Base-by-base conservation (phyloP, 2,113 vertebrate genomes). In the Pandion haliaetus region DNA sequence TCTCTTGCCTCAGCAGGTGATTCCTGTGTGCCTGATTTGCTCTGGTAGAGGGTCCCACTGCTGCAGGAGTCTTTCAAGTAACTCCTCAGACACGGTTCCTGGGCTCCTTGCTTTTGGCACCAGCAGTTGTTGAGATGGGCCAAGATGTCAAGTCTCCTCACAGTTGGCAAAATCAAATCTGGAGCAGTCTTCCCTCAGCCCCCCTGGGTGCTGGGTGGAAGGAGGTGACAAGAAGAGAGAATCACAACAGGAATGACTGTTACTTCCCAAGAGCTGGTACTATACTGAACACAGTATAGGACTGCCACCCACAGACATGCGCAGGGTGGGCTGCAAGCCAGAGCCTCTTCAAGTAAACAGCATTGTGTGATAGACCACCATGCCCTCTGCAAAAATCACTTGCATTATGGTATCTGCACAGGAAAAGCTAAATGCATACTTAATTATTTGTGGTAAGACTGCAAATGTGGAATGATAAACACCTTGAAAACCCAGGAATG, bases 221-320 rank as follows among this genome's bases (percentile, higher is more conserved):
- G 62, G 24, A 50, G 31, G 38, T 23, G 29, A 67, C 34, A 26
- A 61, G 42, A 63, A 70, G 57, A 78, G 14, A 9, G 32, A 88
- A 52, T 52, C 40, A 23, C 15, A 50, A 5, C 0, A 0, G 79
- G 57, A 79, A 32, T 0, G 3, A 12, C 29, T 19, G 19, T 45
- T 55, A 23, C 9, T 38, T 59, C 38, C 25, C 2, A 1, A 49
- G 66, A 79, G 52, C 38, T 73, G 52, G 20, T 32, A 8, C 38
- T 40, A 21, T 8, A 6, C 38, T 18, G 50, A 58, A 29, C 8
- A 9, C 52, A 34, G 21, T 14, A 3, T 3, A 13, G 45, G n/a
- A 52, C 12, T 65, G 45, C 69, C 2, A 1, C 57, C 14, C 31
- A 17, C 36, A 42, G 7, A 8, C 0, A 1, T 29, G 38, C 2